Evolutionary conservation across 64 coral and sea anemone species (phyloP).

Genomic region (Montipora efflorescens): DNA sequence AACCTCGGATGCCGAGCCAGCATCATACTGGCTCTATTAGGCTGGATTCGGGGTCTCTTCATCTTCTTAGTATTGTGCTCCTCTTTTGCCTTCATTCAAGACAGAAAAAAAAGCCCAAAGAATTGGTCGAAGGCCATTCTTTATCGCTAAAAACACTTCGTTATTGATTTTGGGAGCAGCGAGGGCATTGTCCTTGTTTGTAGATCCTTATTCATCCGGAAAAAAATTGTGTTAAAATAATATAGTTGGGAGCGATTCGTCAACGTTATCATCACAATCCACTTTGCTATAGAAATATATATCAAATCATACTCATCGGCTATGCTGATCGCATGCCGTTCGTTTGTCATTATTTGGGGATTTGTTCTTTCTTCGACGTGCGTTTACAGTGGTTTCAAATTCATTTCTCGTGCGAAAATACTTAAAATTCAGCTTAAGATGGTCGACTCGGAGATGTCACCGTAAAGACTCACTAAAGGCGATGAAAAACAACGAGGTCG

Average conservation of each 20-base stretch:
- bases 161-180: conserved; percentile 32
- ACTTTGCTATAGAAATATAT: conserved; percentile 37
- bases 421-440: not conserved
- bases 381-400: conserved; percentile 71
- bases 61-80: conserved; percentile 31
- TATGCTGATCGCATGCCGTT: conserved; percentile 60
- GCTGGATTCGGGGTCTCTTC: conserved; percentile 40
- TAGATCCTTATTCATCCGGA: conserved; percentile 21
- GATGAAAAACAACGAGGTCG: conserved; percentile 42
- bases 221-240: conserved; percentile 28
- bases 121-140: conserved; percentile 55
- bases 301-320: not conserved
- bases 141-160: conserved; percentile 25
- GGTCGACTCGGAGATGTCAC: not conserved
- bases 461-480: not conserved
- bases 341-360: conserved; percentile 72
- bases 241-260: conserved; percentile 31
- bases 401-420: not conserved
- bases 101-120: not conserved
- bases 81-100: not conserved
- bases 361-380: conserved; percentile 23
- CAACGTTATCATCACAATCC: not conserved
- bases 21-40: not conserved
- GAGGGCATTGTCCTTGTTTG: conserved; percentile 26
- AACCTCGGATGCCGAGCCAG: too few relatives aligned